phyloP scores from a whole-genome alignment of 2,888 invertebrate genomes.

The Oscheius sp. region DNA sequence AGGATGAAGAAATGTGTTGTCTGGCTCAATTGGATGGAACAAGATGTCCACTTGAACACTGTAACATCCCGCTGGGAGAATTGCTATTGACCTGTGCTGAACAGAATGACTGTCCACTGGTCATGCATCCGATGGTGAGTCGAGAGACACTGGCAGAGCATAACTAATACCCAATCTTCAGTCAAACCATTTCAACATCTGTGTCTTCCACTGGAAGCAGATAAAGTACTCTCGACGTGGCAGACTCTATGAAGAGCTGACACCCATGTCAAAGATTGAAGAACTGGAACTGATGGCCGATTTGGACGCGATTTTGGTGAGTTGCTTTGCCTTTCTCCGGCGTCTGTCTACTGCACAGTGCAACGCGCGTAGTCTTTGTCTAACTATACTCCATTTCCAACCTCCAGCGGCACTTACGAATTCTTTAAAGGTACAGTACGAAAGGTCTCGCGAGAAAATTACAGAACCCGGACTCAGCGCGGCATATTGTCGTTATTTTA shows the following conservation, averaged over 20 bases:
- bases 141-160: no score
- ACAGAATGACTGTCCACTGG: no score
- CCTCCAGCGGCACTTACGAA: no score
- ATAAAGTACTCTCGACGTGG: constrained; percentile 10
- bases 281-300: neutral
- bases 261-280: neutral
- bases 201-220: constrained; percentile 22
- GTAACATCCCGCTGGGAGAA: no score
- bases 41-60: no score
- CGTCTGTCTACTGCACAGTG: no score
- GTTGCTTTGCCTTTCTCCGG: no score
- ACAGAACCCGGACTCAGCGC: neutral
- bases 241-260: neutral
- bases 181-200: constrained; percentile 1
- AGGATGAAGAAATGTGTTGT: neutral
- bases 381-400: no score
- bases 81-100: no score
- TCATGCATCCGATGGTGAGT: no score
- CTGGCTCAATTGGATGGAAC: neutral
- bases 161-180: neutral
- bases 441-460: neutral
- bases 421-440: no score
- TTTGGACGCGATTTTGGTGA: neutral
- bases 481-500: neutral
- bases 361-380: no score